phyloP scores from a whole-genome alignment of 2,113 vertebrate species.

The Acrocephalus kingi region DNA sequence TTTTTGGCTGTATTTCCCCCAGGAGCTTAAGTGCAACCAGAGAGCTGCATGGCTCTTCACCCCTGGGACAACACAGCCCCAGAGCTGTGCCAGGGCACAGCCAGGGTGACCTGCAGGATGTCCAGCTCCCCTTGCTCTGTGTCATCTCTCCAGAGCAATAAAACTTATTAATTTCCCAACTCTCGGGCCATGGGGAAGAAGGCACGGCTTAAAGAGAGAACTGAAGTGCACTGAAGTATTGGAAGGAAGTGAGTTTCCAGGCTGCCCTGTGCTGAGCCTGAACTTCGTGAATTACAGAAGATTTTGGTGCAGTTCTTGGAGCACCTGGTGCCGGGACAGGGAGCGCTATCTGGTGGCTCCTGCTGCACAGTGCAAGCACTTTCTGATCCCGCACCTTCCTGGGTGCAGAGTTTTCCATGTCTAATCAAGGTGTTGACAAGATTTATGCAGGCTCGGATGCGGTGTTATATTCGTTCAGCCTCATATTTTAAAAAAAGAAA shows the following conservation, averaged over 20 bases:
- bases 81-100: not conserved
- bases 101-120: not conserved
- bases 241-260: not conserved
- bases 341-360: constrained; percentile 45
- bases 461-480: not conserved
- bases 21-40: not conserved
- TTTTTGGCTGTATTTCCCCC: not conserved
- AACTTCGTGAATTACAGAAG: not conserved
- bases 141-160: not conserved
- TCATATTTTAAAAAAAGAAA: not conserved
- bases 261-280: not conserved
- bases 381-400: not conserved
- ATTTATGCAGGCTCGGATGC: not conserved
- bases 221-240: not conserved
- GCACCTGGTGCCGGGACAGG: not conserved
- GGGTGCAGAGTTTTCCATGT: not conserved
- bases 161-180: accelerated
- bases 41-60: accelerated
- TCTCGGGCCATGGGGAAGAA: not conserved
- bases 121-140: not conserved
- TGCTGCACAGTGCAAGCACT: not conserved
- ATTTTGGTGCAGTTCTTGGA: not conserved
- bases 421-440: not conserved
- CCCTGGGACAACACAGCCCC: not conserved
- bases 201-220: not conserved